These are phyloP conservation scores for Caenorhabditis brenneri DNA, from an alignment of 1,140 invertebrate species.

Conservation along the genomic window DNA sequence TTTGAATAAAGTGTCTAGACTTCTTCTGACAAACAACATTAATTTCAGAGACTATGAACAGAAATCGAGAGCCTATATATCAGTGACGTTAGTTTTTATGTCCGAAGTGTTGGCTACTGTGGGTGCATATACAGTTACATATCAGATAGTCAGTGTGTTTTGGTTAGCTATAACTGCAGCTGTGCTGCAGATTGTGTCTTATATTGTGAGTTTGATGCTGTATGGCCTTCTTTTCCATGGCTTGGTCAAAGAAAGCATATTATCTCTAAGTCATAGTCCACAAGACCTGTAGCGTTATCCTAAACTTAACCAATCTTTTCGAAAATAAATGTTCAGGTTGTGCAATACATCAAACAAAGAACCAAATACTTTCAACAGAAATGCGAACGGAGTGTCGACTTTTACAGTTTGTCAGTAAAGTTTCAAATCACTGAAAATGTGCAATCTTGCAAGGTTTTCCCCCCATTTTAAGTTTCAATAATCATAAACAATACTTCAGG, in stretches of 20 bases:
- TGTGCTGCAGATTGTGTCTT: not conserved
- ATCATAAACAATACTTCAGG: not conserved
- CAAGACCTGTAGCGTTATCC: no score
- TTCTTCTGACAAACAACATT: not conserved
- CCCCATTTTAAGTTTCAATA: not conserved
- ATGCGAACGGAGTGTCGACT: not conserved
- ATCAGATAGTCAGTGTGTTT: not conserved
- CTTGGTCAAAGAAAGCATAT: no score
- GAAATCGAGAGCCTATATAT: not conserved
- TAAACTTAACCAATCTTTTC: not conserved
- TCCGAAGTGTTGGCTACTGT: not conserved
- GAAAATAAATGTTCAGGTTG: not conserved
- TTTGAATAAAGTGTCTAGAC: not conserved
- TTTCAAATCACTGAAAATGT: constrained; percentile 19
- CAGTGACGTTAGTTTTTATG: not conserved
- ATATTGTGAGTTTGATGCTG: not conserved
- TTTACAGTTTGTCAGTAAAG: constrained; percentile 22
- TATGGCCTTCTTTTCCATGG: no score
- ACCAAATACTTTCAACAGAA: not conserved
- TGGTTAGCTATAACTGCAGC: not conserved
- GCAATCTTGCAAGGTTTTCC: not conserved
- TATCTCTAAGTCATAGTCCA: no score
- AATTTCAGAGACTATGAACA: constrained; percentile 34
- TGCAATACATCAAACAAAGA: not conserved
- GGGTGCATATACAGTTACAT: not conserved